Base-by-base conservation (phyloP, 64 coral and sea anemone genomes). In the Acropora tenuis region DNA sequence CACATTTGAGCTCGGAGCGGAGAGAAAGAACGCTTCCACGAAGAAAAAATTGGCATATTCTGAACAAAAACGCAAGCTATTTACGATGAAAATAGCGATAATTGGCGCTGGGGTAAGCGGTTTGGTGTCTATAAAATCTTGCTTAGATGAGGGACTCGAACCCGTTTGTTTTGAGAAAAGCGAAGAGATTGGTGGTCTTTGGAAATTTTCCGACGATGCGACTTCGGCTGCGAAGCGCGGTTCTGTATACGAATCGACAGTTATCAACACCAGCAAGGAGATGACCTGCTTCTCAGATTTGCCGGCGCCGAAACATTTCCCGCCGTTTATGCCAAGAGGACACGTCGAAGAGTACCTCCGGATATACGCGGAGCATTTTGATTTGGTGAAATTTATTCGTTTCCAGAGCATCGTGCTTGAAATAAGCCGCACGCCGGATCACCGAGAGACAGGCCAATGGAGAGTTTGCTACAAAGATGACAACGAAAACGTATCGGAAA, bases 201-300 rank as follows among this genome's bases (percentile, higher is more conserved):
- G 93, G 93, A 72, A 84, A 74, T 95, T 90, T 73, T 91, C 83
- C 50, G 69, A 92, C 3, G 46, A 80, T 8, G 75, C 48, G 6
- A 46, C 47, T 20, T 55, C 86, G 4, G 44, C 75, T 16, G 73
- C 67, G 13, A 81, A 48, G 47, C 49, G 48, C 1, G 83, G 85
- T 20, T 95, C 93, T 8, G 92, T 98, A 43, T 98, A 98, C 52
- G 81, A 94, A 55, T 90, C 92, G 18, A 91, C 92, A 43, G 89
- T 98, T 8, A 94, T 98, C 41, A 93, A 91, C 89, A 94, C 95
- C 3, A 98, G 95, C 78, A 94, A 98, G 52, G 92, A 98, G 45
- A 86, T 94, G 92, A 93, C 86, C 4, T 90, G 83, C 19, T 98
- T 79, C 75, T 88, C 92, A 8, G 95, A 98, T 76, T 98, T 93